phyloP scores from a whole-genome alignment of 2,888 invertebrate species.

The Archips crataeganus region DNA sequence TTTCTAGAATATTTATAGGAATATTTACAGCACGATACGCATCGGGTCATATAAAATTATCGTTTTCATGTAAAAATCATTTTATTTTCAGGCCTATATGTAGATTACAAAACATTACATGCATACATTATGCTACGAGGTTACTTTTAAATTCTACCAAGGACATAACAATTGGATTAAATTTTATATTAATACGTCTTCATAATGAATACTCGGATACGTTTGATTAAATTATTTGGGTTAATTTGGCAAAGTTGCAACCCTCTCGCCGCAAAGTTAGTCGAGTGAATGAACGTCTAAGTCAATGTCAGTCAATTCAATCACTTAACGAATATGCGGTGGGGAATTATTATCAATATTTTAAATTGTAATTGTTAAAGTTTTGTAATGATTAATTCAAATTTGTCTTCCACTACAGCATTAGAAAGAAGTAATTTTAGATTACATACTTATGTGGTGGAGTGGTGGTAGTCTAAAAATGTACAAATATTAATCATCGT shows the following conservation, averaged over 20 bases:
- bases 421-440: too few species aligned
- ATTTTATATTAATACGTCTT: constrained; percentile 4
- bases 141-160: background rate
- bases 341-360: background rate
- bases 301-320: constrained; percentile 27
- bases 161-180: background rate
- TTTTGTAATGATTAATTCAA: too few species aligned
- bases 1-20: too few species aligned
- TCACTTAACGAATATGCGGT: constrained; percentile 3
- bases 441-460: too few species aligned
- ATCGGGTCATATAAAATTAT: too few species aligned
- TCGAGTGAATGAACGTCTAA: constrained; percentile 16
- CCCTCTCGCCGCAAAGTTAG: constrained; percentile 20
- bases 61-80: too few species aligned
- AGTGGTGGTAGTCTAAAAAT: too few species aligned
- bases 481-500: too few species aligned
- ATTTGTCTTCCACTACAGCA: too few species aligned
- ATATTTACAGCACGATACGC: too few species aligned
- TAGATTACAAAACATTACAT: too few species aligned
- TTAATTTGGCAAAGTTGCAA: constrained; percentile 29
- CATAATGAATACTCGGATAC: constrained; percentile 20
- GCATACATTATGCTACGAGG: background rate
- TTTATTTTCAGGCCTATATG: too few species aligned
- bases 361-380: background rate
- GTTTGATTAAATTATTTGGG: constrained; percentile 20